These are phyloP conservation scores for Mobula birostris DNA, from an alignment of 2,113 vertebrate species.

Conservation along the genomic window DNA sequence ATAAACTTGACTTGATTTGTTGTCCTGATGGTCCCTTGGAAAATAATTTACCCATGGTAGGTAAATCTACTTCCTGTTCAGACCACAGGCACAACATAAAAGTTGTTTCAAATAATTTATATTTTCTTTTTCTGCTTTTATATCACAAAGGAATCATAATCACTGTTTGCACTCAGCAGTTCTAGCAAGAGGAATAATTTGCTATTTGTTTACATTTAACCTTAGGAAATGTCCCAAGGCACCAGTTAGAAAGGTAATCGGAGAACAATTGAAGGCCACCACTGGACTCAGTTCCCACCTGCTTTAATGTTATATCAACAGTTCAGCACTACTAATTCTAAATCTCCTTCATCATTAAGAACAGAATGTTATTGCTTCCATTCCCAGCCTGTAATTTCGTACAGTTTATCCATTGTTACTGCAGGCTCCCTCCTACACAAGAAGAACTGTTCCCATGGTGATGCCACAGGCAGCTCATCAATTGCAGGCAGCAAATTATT, in stretches of 20 bases:
- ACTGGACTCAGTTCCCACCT: neutral
- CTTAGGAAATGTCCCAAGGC: too few relatives aligned
- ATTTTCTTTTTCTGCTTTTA: neutral
- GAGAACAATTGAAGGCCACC: too few relatives aligned
- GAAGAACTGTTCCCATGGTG: conserved; percentile 2
- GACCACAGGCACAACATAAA: neutral
- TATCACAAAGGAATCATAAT: neutral
- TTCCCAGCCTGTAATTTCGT: conserved; percentile 21
- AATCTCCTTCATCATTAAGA: neutral
- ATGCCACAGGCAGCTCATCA: conserved; percentile 6
- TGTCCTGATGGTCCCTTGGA: neutral
- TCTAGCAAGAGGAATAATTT: neutral
- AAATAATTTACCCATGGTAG: neutral
- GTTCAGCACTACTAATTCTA: neutral
- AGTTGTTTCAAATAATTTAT: neutral
- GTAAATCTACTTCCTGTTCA: neutral
- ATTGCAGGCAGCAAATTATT: neutral
- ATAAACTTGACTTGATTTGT: too few relatives aligned
- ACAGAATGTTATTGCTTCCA: conserved; percentile 4
- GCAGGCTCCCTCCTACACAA: conserved; percentile 14
- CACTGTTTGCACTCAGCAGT: neutral
- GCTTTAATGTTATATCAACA: neutral
- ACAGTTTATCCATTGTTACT: conserved; percentile 24
- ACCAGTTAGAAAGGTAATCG: neutral
- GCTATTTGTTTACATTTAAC: neutral